Evolutionary conservation across 2,113 vertebrate genomes (phyloP).

Genomic region (Halcyon senegalensis): DNA sequence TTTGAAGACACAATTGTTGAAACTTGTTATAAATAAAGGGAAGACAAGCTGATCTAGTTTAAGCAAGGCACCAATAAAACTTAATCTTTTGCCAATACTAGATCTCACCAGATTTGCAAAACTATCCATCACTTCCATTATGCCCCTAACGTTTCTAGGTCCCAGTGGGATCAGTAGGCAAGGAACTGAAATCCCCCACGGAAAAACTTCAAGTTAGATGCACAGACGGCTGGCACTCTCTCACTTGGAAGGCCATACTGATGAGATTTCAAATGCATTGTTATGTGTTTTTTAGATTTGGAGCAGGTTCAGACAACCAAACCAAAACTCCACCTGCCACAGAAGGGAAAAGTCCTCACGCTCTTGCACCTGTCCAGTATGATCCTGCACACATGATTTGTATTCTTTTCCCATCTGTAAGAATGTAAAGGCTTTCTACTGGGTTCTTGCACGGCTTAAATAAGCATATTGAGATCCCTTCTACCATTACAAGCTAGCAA

Average conservation of each 20-base stretch:
- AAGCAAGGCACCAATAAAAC: neutral
- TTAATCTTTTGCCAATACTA: neutral
- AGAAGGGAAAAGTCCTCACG: neutral
- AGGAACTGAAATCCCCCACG: neutral
- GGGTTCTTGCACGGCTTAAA: neutral
- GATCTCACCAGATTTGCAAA: neutral
- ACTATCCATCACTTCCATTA: neutral
- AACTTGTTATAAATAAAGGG: neutral
- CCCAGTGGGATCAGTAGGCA: neutral
- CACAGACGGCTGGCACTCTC: neutral
- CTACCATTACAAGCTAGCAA: neutral
- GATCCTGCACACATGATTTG: neutral
- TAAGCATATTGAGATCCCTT: neutral
- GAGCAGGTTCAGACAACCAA: neutral
- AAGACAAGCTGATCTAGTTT: neutral
- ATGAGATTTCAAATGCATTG: neutral
- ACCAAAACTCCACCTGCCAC: neutral
- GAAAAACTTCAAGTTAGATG: neutral
- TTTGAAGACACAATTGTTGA: neutral
- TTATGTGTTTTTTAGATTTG: neutral
- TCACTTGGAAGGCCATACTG: neutral
- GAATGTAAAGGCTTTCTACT: neutral
- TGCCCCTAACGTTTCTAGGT: neutral
- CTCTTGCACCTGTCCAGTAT: neutral
- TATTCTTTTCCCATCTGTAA: neutral